Conservation (phyloP, 2,113 vertebrate genomes). For the Vidua macroura region DNA sequence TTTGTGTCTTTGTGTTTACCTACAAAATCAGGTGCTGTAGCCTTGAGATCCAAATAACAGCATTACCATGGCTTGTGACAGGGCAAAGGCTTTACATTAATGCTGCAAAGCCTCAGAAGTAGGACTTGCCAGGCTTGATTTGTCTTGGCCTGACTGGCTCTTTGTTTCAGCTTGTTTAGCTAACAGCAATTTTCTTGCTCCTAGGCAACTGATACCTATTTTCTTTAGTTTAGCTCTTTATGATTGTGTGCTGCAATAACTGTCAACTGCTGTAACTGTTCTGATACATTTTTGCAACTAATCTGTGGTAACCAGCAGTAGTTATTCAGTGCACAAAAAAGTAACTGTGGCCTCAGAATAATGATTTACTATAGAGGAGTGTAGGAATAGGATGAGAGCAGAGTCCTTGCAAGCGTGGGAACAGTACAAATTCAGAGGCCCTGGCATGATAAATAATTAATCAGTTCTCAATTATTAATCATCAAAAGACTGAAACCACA, state of each 20-base stretch:
- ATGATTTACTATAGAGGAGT: background rate
- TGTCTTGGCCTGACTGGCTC: background rate
- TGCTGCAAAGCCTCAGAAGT: background rate
- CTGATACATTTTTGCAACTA: background rate
- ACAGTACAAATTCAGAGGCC: background rate
- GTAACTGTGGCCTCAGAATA: background rate
- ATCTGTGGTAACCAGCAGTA: background rate
- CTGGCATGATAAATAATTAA: background rate
- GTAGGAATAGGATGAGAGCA: background rate
- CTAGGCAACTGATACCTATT: background rate
- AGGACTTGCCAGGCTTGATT: background rate
- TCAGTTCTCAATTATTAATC: constrained; percentile 28
- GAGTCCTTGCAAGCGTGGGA: background rate
- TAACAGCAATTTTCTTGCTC: background rate
- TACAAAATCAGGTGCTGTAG: background rate
- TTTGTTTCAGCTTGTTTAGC: background rate
- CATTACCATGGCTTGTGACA: background rate
- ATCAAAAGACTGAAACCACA: background rate
- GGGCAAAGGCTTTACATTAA: background rate
- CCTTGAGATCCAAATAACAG: background rate
- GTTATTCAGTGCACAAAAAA: background rate
- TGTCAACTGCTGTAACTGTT: background rate
- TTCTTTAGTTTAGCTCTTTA: background rate
- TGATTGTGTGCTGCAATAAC: background rate
- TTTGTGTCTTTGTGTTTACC: background rate